Evolutionary conservation across 1,140 invertebrate species (phyloP).

Genomic region (Danaus plexippus): DNA sequence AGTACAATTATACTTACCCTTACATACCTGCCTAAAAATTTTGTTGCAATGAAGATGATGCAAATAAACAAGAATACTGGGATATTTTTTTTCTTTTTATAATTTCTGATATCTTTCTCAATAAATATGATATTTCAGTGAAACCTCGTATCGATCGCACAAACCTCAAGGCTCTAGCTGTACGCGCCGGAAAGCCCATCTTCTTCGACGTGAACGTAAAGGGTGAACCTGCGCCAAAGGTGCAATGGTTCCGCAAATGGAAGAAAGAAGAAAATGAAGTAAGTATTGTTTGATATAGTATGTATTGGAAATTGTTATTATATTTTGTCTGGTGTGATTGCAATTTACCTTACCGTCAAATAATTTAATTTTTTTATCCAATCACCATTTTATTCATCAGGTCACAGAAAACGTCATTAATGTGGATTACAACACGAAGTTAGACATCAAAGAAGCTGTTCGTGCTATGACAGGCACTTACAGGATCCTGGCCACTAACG

Average conservation of each 20-base stretch:
- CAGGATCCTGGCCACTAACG: conserved; percentile 92
- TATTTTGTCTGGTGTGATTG: not conserved
- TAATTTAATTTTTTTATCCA: not conserved
- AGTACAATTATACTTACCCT: conserved; percentile 58
- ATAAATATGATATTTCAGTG: conserved; percentile 72
- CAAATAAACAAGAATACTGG: not conserved
- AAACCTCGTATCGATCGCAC: conserved; percentile 97
- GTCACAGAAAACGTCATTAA: conserved; percentile 83
- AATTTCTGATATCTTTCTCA: not conserved
- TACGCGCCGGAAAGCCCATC: conserved; percentile 92
- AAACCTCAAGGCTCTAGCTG: conserved; percentile 91
- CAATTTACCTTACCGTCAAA: not conserved
- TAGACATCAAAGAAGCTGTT: conserved; percentile 87
- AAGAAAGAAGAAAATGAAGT: conserved; percentile 70
- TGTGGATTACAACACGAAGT: conserved; percentile 93
- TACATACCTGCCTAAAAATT: not conserved
- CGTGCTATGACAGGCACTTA: conserved; percentile 91
- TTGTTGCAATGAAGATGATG: not conserved
- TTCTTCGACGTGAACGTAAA: conserved; percentile 94
- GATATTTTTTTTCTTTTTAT: conserved; percentile 16
- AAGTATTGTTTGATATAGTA: not conserved
- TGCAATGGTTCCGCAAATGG: conserved; percentile 86
- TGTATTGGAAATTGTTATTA: conserved; percentile 2
- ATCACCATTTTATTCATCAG: conserved; percentile 25
- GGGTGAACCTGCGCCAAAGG: conserved; percentile 94